phyloP scores from a whole-genome alignment of 2,113 vertebrate genomes.

The Toxotes jaculatrix region DNA sequence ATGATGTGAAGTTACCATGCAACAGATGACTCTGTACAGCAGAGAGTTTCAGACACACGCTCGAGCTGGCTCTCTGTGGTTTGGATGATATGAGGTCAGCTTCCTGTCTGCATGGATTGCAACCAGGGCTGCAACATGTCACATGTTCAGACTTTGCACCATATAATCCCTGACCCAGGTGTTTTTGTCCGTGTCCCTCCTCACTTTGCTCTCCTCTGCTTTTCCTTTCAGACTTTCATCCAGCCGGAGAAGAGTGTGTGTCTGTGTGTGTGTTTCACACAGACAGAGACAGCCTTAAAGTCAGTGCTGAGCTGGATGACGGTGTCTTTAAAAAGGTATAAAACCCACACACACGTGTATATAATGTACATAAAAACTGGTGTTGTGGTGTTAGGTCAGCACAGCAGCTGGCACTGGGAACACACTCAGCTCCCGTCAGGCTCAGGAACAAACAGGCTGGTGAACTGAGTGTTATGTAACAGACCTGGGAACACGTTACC shows the following conservation, averaged over 20 bases:
- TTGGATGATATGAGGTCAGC: conserved; percentile 33
- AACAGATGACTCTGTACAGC: not conserved
- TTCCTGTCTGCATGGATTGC: conserved; percentile 40
- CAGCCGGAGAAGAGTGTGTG: conserved; percentile 25
- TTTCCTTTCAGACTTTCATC: conserved; percentile 15
- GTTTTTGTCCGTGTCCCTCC: not conserved
- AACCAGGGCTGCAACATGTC: conserved; percentile 15
- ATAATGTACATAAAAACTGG: not conserved
- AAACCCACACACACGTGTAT: not conserved
- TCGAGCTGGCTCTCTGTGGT: not conserved
- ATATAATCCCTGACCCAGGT: not conserved
- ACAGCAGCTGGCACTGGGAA: conserved; percentile 5
- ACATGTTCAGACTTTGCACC: not conserved
- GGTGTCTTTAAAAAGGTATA: conserved; percentile 55
- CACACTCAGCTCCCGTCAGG: not conserved
- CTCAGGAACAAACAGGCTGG: not conserved
- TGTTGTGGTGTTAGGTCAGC: not conserved
- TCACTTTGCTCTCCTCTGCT: not conserved
- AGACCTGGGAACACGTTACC: conserved; percentile 5
- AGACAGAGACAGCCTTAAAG: not conserved
- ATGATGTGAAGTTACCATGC: no score
- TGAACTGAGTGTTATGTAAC: conserved; percentile 30
- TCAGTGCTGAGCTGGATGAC: conserved; percentile 19
- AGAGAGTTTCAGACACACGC: not conserved
- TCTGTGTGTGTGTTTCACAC: conserved; percentile 49